phyloP scores from a whole-genome alignment of 2,797 vertebrate genomes.

The Cichlasoma orientale region DNA sequence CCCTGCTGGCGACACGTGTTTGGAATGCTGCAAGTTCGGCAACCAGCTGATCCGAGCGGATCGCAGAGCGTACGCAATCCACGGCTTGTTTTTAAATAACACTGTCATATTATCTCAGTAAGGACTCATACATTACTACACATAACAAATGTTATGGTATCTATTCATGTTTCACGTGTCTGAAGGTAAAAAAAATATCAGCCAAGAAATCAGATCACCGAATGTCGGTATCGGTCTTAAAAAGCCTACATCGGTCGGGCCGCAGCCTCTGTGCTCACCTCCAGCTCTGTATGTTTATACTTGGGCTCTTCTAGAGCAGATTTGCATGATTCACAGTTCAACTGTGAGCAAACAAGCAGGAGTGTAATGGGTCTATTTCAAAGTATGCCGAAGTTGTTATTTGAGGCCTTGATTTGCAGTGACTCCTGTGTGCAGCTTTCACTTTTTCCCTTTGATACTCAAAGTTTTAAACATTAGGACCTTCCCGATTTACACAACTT shows the following conservation, averaged over 20 bases:
- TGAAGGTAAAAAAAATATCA: background rate
- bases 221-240: background rate
- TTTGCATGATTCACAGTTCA: background rate
- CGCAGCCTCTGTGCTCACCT: background rate
- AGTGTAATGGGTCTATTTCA: background rate
- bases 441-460: background rate
- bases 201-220: background rate
- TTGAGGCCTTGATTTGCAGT: background rate
- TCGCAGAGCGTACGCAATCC: background rate
- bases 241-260: background rate
- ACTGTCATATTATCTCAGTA: background rate
- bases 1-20: background rate
- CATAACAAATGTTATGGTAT: background rate
- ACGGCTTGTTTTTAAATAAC: fast-evolving
- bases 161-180: background rate
- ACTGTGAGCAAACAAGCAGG: background rate
- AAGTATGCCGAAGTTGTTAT: background rate
- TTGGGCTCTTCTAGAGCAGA: too few species aligned
- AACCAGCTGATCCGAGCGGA: background rate
- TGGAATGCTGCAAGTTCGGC: background rate
- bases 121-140: background rate
- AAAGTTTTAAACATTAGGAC: background rate
- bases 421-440: background rate
- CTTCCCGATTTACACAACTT: background rate
- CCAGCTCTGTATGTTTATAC: background rate